These are phyloP conservation scores for Cynoglossus semilaevis DNA, from an alignment of 2,113 vertebrate genomes.

Conservation along the genomic window DNA sequence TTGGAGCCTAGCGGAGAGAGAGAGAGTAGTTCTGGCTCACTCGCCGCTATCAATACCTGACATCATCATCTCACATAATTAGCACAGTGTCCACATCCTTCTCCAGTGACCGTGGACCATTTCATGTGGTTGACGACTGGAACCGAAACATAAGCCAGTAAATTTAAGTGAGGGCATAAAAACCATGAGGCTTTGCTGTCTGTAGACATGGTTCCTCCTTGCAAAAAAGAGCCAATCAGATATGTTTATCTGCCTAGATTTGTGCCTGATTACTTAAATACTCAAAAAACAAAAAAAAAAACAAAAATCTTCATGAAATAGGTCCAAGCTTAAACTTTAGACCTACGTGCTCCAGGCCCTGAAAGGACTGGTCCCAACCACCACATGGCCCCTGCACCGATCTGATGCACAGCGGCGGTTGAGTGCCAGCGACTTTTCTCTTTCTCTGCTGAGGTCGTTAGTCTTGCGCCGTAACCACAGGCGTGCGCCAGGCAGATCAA, in stretches of 20 bases:
- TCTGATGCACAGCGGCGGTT: conserved; percentile 35
- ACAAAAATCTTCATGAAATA: conserved; percentile 47
- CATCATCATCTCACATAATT: conserved; percentile 73
- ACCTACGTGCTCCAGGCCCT: conserved; percentile 13
- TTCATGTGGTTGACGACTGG: conserved; percentile 70
- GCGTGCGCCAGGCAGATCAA: conserved; percentile 73
- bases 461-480: conserved; percentile 71
- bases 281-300: conserved; percentile 3
- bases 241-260: conserved; percentile 54
- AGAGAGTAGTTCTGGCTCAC: conserved; percentile 52
- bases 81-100: conserved; percentile 72
- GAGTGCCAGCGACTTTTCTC: conserved; percentile 48
- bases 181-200: conserved; percentile 39
- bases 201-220: conserved; percentile 52
- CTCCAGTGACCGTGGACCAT: conserved; percentile 60
- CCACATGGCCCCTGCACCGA: conserved; percentile 22
- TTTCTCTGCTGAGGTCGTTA: conserved; percentile 74
- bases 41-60: conserved; percentile 64
- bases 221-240: conserved; percentile 46
- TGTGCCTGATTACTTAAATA: conserved; percentile 51
- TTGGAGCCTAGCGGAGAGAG: conserved; percentile 43
- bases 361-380: conserved; percentile 25
- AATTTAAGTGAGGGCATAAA: conserved; percentile 55
- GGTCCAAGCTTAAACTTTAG: conserved; percentile 35
- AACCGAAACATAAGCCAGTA: conserved; percentile 53